A percentile compares a stretch with the other conserved stretches of the same genome.
These are phyloP conservation scores for Mesochorus sp. DNA, from an alignment of 2,888 invertebrate species.

Conservation along the genomic window DNA sequence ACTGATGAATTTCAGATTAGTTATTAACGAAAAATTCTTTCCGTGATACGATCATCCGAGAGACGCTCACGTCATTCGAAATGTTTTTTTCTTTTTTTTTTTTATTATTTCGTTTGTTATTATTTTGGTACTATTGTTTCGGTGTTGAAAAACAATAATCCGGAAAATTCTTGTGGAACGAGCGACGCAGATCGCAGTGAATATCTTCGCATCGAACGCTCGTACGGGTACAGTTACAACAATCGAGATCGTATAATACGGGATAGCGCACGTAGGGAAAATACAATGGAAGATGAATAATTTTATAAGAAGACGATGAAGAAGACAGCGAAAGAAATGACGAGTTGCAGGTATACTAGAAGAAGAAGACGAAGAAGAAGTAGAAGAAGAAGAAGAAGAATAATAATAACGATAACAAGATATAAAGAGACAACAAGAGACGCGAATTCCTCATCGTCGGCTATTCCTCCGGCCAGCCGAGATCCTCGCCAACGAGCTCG, in stretches of 20 bases:
- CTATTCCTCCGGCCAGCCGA: constrained; percentile 96
- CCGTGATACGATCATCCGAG: too few species aligned
- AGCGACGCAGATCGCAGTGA: too few species aligned
- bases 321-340: constrained; percentile 41
- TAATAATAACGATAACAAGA: constrained; percentile 29
- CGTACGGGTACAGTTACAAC: not conserved
- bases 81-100: too few species aligned
- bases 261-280: not conserved
- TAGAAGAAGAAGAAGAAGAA: constrained; percentile 29
- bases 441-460: constrained; percentile 22
- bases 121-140: too few species aligned
- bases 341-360: constrained; percentile 37
- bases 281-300: constrained; percentile 55
- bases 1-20: too few species aligned
- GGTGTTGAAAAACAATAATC: too few species aligned
- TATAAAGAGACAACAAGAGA: not conserved
- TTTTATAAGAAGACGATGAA: constrained; percentile 53
- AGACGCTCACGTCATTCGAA: too few species aligned
- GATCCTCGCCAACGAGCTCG: constrained; percentile 94
- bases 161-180: too few species aligned
- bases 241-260: not conserved
- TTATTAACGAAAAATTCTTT: too few species aligned
- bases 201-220: too few species aligned
- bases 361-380: constrained; percentile 27
- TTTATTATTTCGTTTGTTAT: too few species aligned